These are phyloP conservation scores for Podabrus alpinus DNA, from an alignment of 2,888 invertebrate species.

Conservation along the genomic window DNA sequence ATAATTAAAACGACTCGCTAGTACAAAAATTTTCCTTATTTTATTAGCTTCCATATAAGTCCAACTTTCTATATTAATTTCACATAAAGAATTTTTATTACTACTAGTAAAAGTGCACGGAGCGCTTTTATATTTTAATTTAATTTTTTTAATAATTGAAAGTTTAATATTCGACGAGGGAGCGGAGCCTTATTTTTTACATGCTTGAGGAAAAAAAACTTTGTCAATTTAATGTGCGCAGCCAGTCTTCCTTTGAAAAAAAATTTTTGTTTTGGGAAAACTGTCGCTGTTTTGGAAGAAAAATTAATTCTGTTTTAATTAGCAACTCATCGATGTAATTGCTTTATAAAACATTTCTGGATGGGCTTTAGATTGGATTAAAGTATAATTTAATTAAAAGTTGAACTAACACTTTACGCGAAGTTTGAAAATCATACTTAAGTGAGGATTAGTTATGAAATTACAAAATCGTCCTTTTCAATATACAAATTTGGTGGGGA, in stretches of 20 bases:
- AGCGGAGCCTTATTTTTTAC: slow-evolving; percentile 1
- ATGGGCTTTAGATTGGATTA: neutral
- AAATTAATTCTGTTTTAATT: neutral
- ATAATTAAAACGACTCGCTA: slow-evolving; percentile 9
- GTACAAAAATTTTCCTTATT: slow-evolving; percentile 4
- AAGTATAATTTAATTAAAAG: neutral
- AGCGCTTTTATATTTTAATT: slow-evolving; percentile 9
- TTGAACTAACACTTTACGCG: neutral
- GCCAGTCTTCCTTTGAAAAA: neutral
- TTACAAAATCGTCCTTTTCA: neutral
- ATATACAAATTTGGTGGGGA: neutral
- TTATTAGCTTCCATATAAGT: neutral
- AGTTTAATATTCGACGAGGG: slow-evolving; percentile 13
- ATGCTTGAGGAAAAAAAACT: neutral
- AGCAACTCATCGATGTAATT: neutral
- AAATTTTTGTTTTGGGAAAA: neutral
- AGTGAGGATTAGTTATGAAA: neutral
- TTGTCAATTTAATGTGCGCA: neutral
- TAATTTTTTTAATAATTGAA: slow-evolving; percentile 13
- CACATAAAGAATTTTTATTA: slow-evolving; percentile 8
- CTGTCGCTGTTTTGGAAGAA: neutral
- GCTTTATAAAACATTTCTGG: neutral
- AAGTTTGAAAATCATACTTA: neutral
- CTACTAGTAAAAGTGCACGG: slow-evolving; percentile 15
- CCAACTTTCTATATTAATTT: slow-evolving; percentile 12